These are phyloP conservation scores for Phrynosoma blainvillii DNA, from an alignment of 2,113 vertebrate genomes.

Conservation along the genomic window DNA sequence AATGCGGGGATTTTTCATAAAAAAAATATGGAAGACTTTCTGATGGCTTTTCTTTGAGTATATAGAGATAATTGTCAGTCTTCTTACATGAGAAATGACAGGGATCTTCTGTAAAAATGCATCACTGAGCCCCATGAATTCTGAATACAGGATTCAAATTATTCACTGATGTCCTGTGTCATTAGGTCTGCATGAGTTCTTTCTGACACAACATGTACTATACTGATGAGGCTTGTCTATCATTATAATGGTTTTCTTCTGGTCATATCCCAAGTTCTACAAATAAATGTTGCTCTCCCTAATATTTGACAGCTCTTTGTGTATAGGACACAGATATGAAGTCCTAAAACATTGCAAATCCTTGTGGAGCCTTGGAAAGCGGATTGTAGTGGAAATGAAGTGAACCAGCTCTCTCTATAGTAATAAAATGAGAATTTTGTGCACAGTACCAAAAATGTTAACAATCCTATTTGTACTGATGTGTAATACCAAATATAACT, in stretches of 20 bases:
- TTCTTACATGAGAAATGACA: neutral
- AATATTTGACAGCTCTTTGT: neutral
- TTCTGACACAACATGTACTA: neutral
- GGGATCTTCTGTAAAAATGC: neutral
- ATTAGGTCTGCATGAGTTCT: neutral
- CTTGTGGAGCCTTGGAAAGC: neutral
- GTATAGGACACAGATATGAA: neutral
- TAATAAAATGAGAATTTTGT: neutral
- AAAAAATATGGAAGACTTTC: neutral
- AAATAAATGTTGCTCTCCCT: neutral
- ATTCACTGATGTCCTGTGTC: neutral
- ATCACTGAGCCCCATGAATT: neutral
- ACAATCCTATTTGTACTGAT: neutral
- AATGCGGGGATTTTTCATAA: too few species aligned
- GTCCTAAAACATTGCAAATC: neutral
- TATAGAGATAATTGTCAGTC: neutral
- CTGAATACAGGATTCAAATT: neutral
- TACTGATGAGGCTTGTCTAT: neutral
- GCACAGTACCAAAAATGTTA: neutral
- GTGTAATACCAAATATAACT: neutral
- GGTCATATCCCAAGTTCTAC: neutral
- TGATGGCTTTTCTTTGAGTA: neutral
- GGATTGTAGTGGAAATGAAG: neutral
- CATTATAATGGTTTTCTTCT: neutral
- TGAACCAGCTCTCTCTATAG: neutral